phyloP scores from a whole-genome alignment of 2,113 vertebrate species.

The Gnathonemus longibarbis region DNA sequence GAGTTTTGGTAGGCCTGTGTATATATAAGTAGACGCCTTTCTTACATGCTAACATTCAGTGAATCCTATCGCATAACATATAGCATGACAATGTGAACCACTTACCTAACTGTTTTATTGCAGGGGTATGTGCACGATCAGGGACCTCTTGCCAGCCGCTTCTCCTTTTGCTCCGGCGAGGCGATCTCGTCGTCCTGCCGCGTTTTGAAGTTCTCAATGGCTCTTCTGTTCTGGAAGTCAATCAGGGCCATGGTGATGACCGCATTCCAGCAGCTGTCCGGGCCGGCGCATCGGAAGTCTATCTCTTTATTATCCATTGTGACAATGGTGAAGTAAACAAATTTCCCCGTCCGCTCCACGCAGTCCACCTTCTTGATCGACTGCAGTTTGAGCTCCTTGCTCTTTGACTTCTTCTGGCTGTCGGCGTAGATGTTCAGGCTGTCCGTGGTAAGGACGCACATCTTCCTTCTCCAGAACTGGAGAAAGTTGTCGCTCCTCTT shows the following conservation, averaged over 20 bases:
- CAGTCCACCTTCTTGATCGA: slow-evolving; percentile 88
- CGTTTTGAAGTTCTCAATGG: slow-evolving; percentile 81
- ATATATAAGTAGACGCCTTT: neutral
- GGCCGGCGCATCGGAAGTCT: slow-evolving; percentile 84
- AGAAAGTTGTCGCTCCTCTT: slow-evolving; percentile 90
- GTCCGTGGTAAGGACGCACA: slow-evolving; percentile 83
- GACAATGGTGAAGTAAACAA: slow-evolving; percentile 96
- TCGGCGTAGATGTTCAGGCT: slow-evolving; percentile 81
- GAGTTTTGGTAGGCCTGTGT: neutral
- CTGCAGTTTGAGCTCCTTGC: slow-evolving; percentile 85
- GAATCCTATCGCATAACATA: neutral
- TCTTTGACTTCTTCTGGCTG: slow-evolving; percentile 67
- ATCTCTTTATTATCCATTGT: slow-evolving; percentile 92
- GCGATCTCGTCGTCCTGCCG: slow-evolving; percentile 69
- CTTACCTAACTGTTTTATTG: neutral
- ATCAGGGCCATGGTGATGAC: slow-evolving; percentile 93
- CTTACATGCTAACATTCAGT: neutral
- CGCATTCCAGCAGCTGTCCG: slow-evolving; percentile 86
- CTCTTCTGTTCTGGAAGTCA: slow-evolving; percentile 89
- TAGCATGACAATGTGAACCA: neutral
- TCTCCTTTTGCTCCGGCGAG: slow-evolving; percentile 60
- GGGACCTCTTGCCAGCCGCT: slow-evolving; percentile 65
- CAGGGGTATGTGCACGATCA: neutral
- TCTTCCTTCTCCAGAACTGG: slow-evolving; percentile 92
- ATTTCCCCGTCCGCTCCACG: slow-evolving; percentile 90